Evolutionary conservation across 2,113 vertebrate genomes (phyloP), one percentile per base, ranked within the genome.

Genomic region (Hiodon alosoides): DNA sequence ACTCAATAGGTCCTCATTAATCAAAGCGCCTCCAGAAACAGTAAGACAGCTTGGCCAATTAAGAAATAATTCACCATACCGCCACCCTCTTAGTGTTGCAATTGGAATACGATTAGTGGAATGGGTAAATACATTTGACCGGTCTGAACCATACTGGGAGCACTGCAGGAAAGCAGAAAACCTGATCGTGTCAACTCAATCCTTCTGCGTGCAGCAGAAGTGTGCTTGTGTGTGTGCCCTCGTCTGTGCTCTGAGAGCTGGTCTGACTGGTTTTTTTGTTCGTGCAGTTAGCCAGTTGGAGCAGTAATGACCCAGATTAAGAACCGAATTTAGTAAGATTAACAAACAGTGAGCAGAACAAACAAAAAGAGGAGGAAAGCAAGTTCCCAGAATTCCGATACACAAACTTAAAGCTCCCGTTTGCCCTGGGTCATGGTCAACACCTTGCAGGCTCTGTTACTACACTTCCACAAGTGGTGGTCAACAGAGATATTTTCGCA

Each of bases 251-350:
- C 31, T 52, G 60, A 16, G 14, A 66, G 13, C 69, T 5, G 7
- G 76, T 72, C 54, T 4, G 62, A 77, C 76, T 17, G 47, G 76
- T 72, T 75, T 62, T 31, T 55, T 17, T 64, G 60, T 76, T 69
- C 71, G 60, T 59, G 59, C 46, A 66, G 52, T 47, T 13, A 7
- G 58, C 57, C 7, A 55, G 70, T 72, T 60, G 67, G 69, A 52
- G 10, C 58, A 75, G 77, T 79, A 74, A 84, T 79, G 80, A 82
- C 62, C 61, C 71, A 71, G 78, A 83, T 72, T 77, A 80, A 57
- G 53, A 55, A 72, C 75, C 75, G 76, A 59, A 80, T 62, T 76
- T 60, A 59, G 65, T 64, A 72, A 2, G 48, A 71, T 16, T 3
- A 50, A 50, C 51, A 71, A 72, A 54, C 73, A 51, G 66, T 14